Evolutionary conservation across 2,888 invertebrate genomes (phyloP), one percentile per base, ranked within the genome.

Genomic region (Apocheima hispidaria): DNA sequence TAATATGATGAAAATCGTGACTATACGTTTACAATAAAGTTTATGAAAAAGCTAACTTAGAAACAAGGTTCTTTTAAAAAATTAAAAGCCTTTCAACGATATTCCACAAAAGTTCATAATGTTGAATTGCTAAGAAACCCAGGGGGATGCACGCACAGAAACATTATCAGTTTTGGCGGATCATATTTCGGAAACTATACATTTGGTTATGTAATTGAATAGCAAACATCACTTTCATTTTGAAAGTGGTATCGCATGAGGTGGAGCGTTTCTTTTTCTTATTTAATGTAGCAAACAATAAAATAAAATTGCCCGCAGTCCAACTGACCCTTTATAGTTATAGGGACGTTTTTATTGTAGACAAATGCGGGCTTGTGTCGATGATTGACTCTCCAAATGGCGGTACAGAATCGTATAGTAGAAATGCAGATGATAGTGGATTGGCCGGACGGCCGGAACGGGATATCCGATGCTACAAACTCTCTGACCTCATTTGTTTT

Each of bases 281-380:
- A n/a, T 46, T 36, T 14, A 54, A 49, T 38, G 16, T 10, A 16
- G 48, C 26, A 20, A 38, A 61, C 59, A 48, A 56, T 20, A 48
- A 6, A 53, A 49, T 7, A 12, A 59, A 60, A 54, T 35, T 46
- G 54, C 66, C 64, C 68, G 62, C 66, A 65, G 36, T 58, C 33
- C 21, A 33, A 56, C 48, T 28, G 52, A 54, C 60, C 55, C 59
- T 56, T 60, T 20, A 46, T 52, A 46, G 60, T 65, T 63, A 51
- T 58, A 55, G 60, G 50, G 36, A 35, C 35, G 57, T 54, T 59
- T 59, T 63, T 62, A 60, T 56, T 52, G 14, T 52, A 50, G 49
- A 49, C 57, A 60, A 57, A 60, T 63, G 49, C 63, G 57, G 57
- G 57, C 26, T 53, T 50, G 44, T 51, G 46, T 41, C 16, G 28